phyloP scores from a whole-genome alignment of 2,113 vertebrate species.

The Tretioscincus oriximinensis region DNA sequence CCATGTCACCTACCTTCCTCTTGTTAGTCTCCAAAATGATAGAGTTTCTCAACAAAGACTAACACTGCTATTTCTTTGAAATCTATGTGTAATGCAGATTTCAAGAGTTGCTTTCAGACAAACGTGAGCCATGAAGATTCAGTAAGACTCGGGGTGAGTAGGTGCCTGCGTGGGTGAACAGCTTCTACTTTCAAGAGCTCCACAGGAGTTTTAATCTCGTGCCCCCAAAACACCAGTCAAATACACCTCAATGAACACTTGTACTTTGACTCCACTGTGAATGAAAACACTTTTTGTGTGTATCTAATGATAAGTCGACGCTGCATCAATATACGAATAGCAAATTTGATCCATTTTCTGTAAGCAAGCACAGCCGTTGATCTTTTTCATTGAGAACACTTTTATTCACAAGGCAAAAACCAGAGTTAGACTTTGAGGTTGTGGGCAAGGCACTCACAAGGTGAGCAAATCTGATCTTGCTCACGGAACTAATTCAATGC shows the following conservation, averaged over 20 bases:
- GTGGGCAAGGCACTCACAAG: constrained; percentile 73
- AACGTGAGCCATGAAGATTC: neutral
- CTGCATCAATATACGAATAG: neutral
- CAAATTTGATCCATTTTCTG: constrained; percentile 43
- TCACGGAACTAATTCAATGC: constrained; percentile 70
- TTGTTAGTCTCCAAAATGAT: no score
- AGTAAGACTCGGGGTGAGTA: neutral
- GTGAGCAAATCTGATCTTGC: constrained; percentile 67
- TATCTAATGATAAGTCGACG: constrained; percentile 54
- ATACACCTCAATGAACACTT: constrained; percentile 46
- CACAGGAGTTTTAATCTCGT: constrained; percentile 39
- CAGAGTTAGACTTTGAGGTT: constrained; percentile 69
- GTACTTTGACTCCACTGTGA: constrained; percentile 45
- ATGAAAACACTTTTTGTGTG: constrained; percentile 47
- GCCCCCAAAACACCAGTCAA: constrained; percentile 58
- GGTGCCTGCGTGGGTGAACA: neutral
- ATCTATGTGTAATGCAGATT: neutral
- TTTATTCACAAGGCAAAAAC: constrained; percentile 73
- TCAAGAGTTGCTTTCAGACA: constrained; percentile 1
- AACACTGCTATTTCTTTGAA: no score
- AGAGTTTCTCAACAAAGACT: no score
- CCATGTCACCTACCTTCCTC: no score
- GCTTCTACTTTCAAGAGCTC: neutral
- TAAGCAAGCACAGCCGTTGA: constrained; percentile 52
- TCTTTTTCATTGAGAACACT: constrained; percentile 62